Evolutionary conservation across 2,888 invertebrate species (phyloP).

Genomic region (Xiphydria camelus): DNA sequence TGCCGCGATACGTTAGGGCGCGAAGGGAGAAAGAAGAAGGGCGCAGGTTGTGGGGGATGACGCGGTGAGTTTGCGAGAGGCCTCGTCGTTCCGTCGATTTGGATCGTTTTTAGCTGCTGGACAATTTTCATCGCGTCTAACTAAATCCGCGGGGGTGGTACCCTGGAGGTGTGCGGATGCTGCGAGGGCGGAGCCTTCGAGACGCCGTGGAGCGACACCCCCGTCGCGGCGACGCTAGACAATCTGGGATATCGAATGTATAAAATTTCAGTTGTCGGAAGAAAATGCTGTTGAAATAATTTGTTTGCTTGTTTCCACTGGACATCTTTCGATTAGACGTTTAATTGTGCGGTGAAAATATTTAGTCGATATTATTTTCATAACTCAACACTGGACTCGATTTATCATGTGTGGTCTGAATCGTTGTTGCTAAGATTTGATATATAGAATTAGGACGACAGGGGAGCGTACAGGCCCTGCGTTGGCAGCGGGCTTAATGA

Average conservation of each 20-base stretch:
- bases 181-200: conserved; percentile 54
- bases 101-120: neutral
- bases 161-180: conserved; percentile 47
- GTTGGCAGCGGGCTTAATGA: conserved; percentile 10
- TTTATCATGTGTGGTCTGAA: conserved; percentile 7
- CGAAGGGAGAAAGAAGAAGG: conserved; percentile 11
- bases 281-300: no score
- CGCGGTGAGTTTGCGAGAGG: no score
- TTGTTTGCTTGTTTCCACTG: no score
- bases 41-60: neutral
- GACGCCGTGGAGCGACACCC: conserved; percentile 15
- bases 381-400: conserved; percentile 30
- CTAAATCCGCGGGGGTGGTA: conserved; percentile 39
- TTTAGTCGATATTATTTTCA: no score
- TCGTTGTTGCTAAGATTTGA: neutral
- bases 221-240: no score
- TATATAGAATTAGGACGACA: conserved; percentile 16
- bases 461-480: conserved; percentile 27
- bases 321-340: no score
- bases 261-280: no score
- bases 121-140: neutral
- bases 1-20: conserved; percentile 3
- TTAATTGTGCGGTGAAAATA: no score
- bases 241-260: no score
- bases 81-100: neutral